Evolutionary conservation across 2,888 invertebrate species (phyloP), one percentile per base, ranked within the genome.

Genomic region (Stenoptilia bipunctidactyla): DNA sequence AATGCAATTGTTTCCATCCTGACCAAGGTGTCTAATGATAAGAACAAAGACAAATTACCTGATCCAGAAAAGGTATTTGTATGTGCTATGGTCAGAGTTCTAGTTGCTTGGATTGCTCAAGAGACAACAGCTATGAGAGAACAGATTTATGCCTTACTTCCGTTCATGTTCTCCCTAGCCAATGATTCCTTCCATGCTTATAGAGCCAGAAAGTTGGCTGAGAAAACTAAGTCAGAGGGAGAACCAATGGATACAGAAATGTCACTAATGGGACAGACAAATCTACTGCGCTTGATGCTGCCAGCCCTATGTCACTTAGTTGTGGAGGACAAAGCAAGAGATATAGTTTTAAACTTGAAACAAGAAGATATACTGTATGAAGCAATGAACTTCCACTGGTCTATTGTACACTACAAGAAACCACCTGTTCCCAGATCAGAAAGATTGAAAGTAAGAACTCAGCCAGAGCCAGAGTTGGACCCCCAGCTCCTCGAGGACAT

Each of bases 281-380:
- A 96, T 67, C 82, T 95, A 36, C 69, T 97, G 13, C 87, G 95
- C 39, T 86, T 96, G 33, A 87, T 97, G 82, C 75, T 97, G 44
- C 96, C 97, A 1, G 95, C 94, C 1, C 74, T 97, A 2, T 97
- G 96, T 58, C 95, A 97, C 67, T 86, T 97, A 51, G 91, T 94
- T 27, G 94, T 96, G 14, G 97, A 97, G 77, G 96, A 97, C 55
- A 89, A 92, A 52, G 91, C 94, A 0, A 86, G 96, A 49, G 88
- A 90, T 58, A 90, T 95, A 44, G 84, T 96, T 47, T 76, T 96
- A 38, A 87, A 91, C 44, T 83, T 88, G 39, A 90, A 93, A 59
- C 89, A 93, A 71, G 94, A 94, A 58, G 91, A 93, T 66, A 88
- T 92, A 15, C 73, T 95, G 1, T 89, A 90, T 60, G 93, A 94